These are phyloP conservation scores for Bombyx huttoni DNA, from an alignment of 2,888 invertebrate species.

Conservation along the genomic window DNA sequence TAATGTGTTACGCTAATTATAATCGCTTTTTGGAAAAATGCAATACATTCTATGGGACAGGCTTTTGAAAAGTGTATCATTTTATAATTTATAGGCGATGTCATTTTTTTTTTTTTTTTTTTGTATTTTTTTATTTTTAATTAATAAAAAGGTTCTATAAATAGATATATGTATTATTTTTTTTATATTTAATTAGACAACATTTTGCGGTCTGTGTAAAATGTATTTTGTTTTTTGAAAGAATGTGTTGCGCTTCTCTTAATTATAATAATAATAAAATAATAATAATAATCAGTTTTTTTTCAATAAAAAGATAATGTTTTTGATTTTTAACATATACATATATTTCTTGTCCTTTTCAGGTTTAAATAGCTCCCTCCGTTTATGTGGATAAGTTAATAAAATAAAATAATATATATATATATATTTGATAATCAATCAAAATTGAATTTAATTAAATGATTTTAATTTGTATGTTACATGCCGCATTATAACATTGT, in stretches of 20 bases:
- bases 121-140: not conserved
- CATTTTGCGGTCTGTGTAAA: not conserved
- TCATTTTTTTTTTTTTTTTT: not conserved
- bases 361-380: not conserved
- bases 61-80: constrained; percentile 11
- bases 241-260: constrained; percentile 61
- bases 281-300: constrained; percentile 42
- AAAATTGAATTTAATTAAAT: no score
- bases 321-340: constrained; percentile 29
- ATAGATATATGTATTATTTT: not conserved
- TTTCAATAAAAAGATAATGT: constrained; percentile 45
- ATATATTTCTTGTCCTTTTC: not conserved
- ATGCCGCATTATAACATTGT: no score
- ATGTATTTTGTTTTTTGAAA: constrained; percentile 3
- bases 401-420: not conserved
- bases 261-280: constrained; percentile 39
- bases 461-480: no score
- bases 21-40: constrained; percentile 41
- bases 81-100: not conserved
- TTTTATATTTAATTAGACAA: not conserved
- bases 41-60: constrained; percentile 58
- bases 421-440: not conserved
- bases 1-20: constrained; percentile 22
- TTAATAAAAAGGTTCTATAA: no score
- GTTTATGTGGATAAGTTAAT: not conserved